phyloP scores from a whole-genome alignment of 2,797 vertebrate genomes.

The Propithecus perrieri region DNA sequence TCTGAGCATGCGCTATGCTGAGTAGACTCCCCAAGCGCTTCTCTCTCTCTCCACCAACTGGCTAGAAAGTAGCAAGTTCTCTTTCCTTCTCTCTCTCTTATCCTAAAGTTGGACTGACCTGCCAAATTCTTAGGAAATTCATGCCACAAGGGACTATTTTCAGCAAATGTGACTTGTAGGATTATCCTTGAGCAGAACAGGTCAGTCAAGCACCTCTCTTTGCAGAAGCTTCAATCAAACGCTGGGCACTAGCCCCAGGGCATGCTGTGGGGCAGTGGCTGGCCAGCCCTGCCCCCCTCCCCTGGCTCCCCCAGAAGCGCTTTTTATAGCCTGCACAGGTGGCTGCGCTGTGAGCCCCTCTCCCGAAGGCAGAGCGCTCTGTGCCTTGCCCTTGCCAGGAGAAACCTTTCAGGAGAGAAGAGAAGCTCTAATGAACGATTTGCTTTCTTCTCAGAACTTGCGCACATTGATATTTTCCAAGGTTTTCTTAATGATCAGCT shows the following conservation, averaged over 20 bases:
- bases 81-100: background rate
- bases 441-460: background rate
- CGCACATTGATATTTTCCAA: background rate
- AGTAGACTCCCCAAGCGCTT: rapidly evolving
- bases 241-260: background rate
- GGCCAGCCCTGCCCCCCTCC: background rate
- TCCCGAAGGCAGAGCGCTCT: background rate
- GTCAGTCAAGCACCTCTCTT: background rate
- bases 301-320: rapidly evolving
- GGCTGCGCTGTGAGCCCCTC: no score
- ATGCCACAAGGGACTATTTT: background rate
- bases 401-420: background rate
- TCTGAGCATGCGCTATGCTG: background rate
- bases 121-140: background rate
- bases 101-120: background rate
- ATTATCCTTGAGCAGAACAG: background rate
- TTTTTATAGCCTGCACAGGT: background rate
- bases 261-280: no score
- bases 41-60: background rate
- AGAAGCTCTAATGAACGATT: background rate
- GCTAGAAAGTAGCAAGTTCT: background rate
- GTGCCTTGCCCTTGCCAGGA: background rate
- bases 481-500: background rate
- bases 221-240: background rate
- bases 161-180: background rate